Conservation (phyloP, 2,888 invertebrate genomes). For the Yponomeuta malinellus region DNA sequence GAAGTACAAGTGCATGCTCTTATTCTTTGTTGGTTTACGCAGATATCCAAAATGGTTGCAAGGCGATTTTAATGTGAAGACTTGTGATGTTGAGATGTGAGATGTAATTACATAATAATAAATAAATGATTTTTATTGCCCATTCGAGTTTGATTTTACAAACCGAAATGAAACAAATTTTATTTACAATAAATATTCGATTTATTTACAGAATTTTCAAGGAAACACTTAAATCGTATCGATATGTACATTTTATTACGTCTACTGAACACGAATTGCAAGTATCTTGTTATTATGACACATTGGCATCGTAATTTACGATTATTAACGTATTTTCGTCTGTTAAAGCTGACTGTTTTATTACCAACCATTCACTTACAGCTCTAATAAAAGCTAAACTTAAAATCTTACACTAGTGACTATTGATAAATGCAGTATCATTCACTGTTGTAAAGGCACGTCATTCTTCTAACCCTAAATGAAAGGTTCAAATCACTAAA, state of each 20-base stretch:
- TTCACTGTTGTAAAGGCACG: not conserved
- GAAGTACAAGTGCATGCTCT: not conserved
- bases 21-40: not conserved
- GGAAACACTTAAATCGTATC: constrained; percentile 23
- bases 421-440: constrained; percentile 32
- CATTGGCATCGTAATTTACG: not conserved
- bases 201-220: constrained; percentile 29
- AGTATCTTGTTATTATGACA: constrained; percentile 23
- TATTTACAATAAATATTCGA: constrained; percentile 57
- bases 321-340: constrained; percentile 32
- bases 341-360: constrained; percentile 58
- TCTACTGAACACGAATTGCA: constrained; percentile 54
- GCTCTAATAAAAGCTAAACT: constrained; percentile 2
- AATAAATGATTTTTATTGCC: constrained; percentile 72
- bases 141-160: constrained; percentile 52
- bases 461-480: not conserved
- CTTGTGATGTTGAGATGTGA: constrained; percentile 30
- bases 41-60: not conserved
- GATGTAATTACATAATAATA: constrained; percentile 29
- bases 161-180: constrained; percentile 29
- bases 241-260: constrained; percentile 26
- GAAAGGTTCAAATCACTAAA: not conserved
- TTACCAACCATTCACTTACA: not conserved
- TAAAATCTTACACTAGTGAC: constrained; percentile 18
- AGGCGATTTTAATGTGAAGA: constrained; percentile 11